These are phyloP conservation scores for Julus scandinavius DNA, from an alignment of 2,888 invertebrate genomes.

Conservation along the genomic window DNA sequence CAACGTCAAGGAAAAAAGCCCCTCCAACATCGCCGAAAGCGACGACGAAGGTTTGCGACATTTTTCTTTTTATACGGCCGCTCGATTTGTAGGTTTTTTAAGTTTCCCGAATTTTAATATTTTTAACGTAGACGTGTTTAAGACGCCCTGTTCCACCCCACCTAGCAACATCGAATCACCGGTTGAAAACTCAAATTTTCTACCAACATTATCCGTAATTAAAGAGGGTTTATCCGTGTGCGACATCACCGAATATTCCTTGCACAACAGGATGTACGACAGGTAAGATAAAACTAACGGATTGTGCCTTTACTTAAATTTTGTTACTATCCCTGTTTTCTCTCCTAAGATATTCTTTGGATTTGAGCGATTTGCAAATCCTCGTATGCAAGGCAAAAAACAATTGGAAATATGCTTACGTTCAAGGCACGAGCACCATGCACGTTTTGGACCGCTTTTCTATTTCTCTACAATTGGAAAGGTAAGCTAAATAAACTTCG, in stretches of 20 bases:
- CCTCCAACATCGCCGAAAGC: constrained; percentile 61
- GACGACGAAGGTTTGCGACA: constrained; percentile 68
- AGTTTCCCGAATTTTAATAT: not conserved
- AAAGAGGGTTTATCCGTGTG: constrained; percentile 45
- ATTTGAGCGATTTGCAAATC: constrained; percentile 84
- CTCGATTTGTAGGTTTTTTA: not conserved
- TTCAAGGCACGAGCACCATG: constrained; percentile 83
- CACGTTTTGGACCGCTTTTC: constrained; percentile 85
- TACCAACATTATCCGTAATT: constrained; percentile 49
- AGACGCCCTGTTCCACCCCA: constrained; percentile 67
- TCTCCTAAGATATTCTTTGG: constrained; percentile 69
- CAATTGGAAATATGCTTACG: constrained; percentile 88
- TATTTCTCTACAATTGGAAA: constrained; percentile 64
- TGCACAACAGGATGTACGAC: constrained; percentile 80
- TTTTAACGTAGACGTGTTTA: constrained; percentile 64
- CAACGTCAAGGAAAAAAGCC: constrained; percentile 60
- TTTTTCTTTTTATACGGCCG: not conserved
- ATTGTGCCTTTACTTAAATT: not conserved
- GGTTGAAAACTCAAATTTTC: not conserved
- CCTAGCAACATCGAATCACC: constrained; percentile 60
- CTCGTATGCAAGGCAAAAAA: constrained; percentile 88
- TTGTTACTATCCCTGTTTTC: not conserved
- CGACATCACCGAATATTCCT: constrained; percentile 61
- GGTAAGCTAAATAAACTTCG: constrained; percentile 55
- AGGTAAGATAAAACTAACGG: constrained; percentile 69